Evolutionary conservation across 2,888 invertebrate genomes (phyloP).

Genomic region (Andrena minutula): DNA sequence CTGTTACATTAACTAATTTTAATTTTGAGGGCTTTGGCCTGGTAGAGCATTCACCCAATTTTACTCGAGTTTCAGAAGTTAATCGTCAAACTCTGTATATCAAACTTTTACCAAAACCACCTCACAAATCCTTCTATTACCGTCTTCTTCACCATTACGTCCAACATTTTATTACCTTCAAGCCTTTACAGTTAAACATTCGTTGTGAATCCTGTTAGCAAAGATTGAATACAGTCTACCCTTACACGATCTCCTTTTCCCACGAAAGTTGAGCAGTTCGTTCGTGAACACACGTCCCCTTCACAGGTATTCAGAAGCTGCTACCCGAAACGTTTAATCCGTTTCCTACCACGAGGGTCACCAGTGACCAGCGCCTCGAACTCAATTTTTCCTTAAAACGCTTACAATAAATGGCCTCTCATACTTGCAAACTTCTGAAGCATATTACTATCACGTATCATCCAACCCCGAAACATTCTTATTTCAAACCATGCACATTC

Average conservation of each 20-base stretch:
- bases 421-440: too few species aligned
- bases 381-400: too few species aligned
- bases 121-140: not conserved
- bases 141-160: not conserved
- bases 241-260: not conserved
- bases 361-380: too few species aligned
- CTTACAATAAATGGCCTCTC: too few species aligned
- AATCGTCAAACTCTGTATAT: not conserved
- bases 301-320: not conserved
- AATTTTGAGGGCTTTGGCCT: too few species aligned
- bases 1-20: too few species aligned
- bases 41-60: too few species aligned
- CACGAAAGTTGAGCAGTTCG: constrained; percentile 4
- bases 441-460: too few species aligned
- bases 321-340: not conserved
- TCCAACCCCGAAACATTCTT: too few species aligned
- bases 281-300: constrained; percentile 17
- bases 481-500: too few species aligned
- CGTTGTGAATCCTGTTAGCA: not conserved
- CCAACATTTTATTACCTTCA: not conserved
- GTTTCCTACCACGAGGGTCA: too few species aligned
- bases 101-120: too few species aligned
- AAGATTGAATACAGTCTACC: not conserved
- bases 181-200: not conserved
- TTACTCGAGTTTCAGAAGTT: not conserved